These are phyloP conservation scores for Spinus pinus DNA, from an alignment of 2,797 vertebrate species.

Conservation along the genomic window DNA sequence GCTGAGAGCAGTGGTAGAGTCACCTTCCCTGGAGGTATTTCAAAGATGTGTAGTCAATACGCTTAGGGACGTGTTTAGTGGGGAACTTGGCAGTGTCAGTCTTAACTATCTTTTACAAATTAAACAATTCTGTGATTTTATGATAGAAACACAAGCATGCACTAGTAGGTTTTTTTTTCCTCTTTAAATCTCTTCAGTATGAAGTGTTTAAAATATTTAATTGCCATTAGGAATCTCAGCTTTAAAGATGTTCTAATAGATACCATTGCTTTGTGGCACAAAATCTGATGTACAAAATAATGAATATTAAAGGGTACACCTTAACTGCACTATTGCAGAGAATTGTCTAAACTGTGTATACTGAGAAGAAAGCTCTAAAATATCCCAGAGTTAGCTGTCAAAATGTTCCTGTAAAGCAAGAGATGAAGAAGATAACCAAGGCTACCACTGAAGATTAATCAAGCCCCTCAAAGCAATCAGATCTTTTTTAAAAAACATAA, in stretches of 20 bases:
- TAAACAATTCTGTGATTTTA: not conserved
- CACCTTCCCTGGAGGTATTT: not conserved
- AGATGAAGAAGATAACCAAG: not conserved
- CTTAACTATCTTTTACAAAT: not conserved
- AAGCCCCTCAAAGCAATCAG: not conserved
- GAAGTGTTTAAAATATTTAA: not conserved
- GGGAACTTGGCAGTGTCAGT: not conserved
- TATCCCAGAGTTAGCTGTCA: not conserved
- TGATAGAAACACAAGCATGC: not conserved
- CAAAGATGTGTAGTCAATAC: accelerated
- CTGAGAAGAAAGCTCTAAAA: not conserved
- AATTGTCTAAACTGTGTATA: not conserved
- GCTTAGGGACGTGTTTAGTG: not conserved
- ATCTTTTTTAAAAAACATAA: not conserved
- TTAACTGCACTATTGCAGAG: not conserved
- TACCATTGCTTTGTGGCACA: not conserved
- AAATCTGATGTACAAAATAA: not conserved
- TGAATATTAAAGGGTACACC: not conserved
- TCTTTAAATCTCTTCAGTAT: not conserved
- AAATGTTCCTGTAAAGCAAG: not conserved
- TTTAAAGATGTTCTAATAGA: not conserved
- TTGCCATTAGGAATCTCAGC: not conserved
- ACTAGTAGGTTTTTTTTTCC: not conserved
- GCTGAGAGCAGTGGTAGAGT: not conserved
- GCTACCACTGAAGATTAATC: not conserved